These are phyloP conservation scores for Sycophaga agraensis DNA, from an alignment of 1,140 invertebrate genomes.

Conservation along the genomic window DNA sequence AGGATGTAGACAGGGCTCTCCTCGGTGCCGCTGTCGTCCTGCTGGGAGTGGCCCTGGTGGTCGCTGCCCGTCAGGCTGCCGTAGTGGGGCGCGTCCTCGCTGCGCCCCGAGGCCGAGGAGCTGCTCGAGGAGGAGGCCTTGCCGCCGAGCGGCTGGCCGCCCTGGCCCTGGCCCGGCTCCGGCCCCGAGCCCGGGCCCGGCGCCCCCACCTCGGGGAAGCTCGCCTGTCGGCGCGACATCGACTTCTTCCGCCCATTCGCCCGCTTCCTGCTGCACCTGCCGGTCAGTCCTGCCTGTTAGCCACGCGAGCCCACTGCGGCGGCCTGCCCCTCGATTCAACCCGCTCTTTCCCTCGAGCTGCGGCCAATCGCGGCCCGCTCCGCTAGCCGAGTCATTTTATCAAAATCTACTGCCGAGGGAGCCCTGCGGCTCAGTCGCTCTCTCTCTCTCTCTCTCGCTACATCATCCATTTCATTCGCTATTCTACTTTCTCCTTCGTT, in stretches of 20 bases:
- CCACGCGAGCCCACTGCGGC: too few relatives aligned
- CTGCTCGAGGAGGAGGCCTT: conserved; percentile 48
- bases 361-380: too few relatives aligned
- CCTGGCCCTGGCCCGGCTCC: neutral
- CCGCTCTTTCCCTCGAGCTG: too few relatives aligned
- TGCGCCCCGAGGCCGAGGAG: conserved; percentile 53
- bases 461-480: too few relatives aligned
- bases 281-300: too few relatives aligned
- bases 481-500: too few relatives aligned
- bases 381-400: too few relatives aligned
- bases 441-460: too few relatives aligned
- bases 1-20: conserved; percentile 56
- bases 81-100: conserved; percentile 50
- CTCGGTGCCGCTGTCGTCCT: conserved; percentile 54
- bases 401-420: too few relatives aligned
- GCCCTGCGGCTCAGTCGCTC: too few relatives aligned
- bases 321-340: too few relatives aligned
- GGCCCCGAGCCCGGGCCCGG: conserved; percentile 42
- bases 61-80: conserved; percentile 50
- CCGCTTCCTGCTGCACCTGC: conserved; percentile 43
- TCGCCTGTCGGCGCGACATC: conserved; percentile 48
- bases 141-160: too few relatives aligned
- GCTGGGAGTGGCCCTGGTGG: conserved; percentile 51
- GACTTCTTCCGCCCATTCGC: conserved; percentile 56
- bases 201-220: conserved; percentile 23